Base-by-base conservation (phyloP, 2,888 invertebrate genomes). In the Hydriomena furcata region DNA sequence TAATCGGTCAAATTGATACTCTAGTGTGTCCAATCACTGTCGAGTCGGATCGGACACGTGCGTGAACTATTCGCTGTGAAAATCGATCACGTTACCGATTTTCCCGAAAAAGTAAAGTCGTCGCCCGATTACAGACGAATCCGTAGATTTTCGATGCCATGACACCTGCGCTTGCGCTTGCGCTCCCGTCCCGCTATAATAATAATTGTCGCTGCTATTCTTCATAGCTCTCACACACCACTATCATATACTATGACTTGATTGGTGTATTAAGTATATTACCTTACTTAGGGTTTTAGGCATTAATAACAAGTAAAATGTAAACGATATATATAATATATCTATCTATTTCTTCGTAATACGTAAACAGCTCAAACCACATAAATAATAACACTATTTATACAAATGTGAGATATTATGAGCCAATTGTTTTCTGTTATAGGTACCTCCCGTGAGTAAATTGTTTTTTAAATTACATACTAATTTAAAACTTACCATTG, bases 11-110 rank as follows among this genome's bases (percentile, higher is more conserved):
- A 50, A 48, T 49, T 55, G 32, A 60, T 63, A 68, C 11, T 66
- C 69, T 70, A 72, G 72, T 82, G 79, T 79, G 70, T 74, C 84
- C 54, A 84, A 83, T 77, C 53, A 49, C 41, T 55, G 61, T 66
- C 73, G 70, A 67, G 67, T 68, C 71, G 60, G 64, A 61, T 58
- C 58, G 56, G 75, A 77, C 89, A 85, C 89, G 89, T 85, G 89
- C 89, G 87, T 89, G 84, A 73, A 73, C 82, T 85, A 88, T 86
- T 74, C 73, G 80, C 86, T 87, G 84, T 87, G 87, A 73, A 86
- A 90, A 89, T 90, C 83, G 80, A 87, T 86, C 84, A 65, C 65
- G 66, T 76, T 41, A 46, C 73, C 69, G 65, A 79, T 75, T 87
- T 82, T 83, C 78, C 82, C 79, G 76, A 80, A 79, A 78, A 78